phyloP scores from a whole-genome alignment of 2,113 vertebrate genomes.

The Myrmophylax atrothorax region DNA sequence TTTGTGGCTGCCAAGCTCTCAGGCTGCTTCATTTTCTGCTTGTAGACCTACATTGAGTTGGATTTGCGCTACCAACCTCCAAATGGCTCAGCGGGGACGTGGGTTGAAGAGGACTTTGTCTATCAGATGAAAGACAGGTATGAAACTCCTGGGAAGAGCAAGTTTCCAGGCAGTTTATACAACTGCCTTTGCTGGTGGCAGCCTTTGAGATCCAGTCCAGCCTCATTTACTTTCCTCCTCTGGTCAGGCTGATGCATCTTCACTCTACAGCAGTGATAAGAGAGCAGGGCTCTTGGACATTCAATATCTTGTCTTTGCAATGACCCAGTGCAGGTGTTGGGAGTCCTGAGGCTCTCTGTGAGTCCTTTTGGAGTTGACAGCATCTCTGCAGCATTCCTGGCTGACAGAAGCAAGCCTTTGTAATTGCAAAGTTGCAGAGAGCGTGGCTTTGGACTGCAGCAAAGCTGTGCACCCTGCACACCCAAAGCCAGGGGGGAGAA shows the following conservation, averaged over 20 bases:
- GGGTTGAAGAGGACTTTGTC: constrained; percentile 85
- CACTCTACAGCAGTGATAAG: neutral
- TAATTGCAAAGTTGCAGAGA: neutral
- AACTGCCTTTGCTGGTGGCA: neutral
- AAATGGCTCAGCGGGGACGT: constrained; percentile 82
- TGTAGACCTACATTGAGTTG: constrained; percentile 89
- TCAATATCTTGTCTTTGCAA: neutral
- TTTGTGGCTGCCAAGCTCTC: neutral
- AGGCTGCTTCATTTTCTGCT: neutral
- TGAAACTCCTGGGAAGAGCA: neutral
- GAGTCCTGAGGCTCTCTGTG: neutral
- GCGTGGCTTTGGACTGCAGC: neutral
- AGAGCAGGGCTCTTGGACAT: neutral
- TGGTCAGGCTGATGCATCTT: neutral
- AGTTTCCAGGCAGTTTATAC: neutral
- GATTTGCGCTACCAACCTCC: constrained; percentile 88
- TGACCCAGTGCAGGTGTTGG: neutral
- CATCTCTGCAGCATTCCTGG: neutral
- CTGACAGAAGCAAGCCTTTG: neutral
- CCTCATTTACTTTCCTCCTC: neutral
- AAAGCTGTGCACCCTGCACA: neutral
- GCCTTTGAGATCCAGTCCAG: neutral
- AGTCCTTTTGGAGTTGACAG: neutral
- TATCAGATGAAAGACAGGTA: constrained; percentile 73
- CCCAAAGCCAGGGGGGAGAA: neutral